phyloP scores from a whole-genome alignment of 2,113 vertebrate genomes.

The Orycteropus afer region DNA sequence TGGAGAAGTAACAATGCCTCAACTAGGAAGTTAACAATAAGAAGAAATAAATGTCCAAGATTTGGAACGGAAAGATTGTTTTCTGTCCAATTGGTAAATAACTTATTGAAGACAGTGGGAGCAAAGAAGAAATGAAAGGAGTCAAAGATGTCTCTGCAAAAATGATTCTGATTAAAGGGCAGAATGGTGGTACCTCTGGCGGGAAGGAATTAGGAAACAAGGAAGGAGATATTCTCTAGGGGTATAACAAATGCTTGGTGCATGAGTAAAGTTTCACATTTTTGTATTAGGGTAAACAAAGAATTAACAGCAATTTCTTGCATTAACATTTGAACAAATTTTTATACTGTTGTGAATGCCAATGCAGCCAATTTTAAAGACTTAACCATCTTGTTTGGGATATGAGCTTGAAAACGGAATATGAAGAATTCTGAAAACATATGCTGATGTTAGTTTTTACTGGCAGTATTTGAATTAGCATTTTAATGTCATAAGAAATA shows the following conservation, averaged over 20 bases:
- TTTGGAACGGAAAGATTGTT: not conserved
- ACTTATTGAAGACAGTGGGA: not conserved
- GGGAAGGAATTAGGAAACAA: not conserved
- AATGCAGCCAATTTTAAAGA: slow-evolving; percentile 43
- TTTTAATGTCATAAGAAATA: not conserved
- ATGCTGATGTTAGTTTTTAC: not conserved
- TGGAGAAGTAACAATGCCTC: not conserved
- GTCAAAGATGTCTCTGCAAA: not conserved
- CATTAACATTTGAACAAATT: slow-evolving; percentile 60
- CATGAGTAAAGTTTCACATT: not conserved
- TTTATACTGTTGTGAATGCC: not conserved
- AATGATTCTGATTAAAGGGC: not conserved
- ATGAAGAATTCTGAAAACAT: slow-evolving; percentile 32
- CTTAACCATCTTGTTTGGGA: not conserved
- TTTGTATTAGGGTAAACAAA: slow-evolving; percentile 23
- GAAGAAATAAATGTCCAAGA: not conserved
- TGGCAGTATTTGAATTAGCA: not conserved
- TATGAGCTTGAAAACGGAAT: not conserved
- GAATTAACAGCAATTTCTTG: slow-evolving; percentile 40
- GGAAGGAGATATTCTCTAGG: not conserved
- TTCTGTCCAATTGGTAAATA: not conserved
- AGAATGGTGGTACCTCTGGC: not conserved
- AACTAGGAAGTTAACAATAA: not conserved
- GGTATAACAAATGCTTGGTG: not conserved
- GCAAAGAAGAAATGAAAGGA: not conserved